Evolutionary conservation across 1,140 invertebrate genomes (phyloP), one percentile per base, ranked within the genome.

Genomic region (Phthorimaea operculella): DNA sequence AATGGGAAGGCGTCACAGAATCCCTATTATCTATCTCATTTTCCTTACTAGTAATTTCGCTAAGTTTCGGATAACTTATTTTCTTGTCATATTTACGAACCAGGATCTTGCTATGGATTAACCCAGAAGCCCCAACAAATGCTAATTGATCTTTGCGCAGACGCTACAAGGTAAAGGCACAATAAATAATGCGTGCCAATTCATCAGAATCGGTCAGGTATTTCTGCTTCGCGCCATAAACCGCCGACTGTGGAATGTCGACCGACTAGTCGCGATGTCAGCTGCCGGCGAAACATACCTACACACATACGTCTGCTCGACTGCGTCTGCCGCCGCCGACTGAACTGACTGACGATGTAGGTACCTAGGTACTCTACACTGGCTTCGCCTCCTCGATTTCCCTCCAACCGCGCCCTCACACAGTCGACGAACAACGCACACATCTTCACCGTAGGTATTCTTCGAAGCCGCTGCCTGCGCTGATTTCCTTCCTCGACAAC

Each of bases 141-240:
- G 36, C 36, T 39, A 39, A 39, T 39, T 39, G n/a, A 5, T n/a
- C 36, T 39, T 12, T 39, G 54, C 47, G 55, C 57, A 66, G 62
- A 66, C 65, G 64, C 50, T 62, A 42, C 44, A 17, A 70, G 71
- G 21, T 28, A 28, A 28, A 28, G 2, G 21, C 21, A 28, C 21
- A 28, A 28, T 73, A 74, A 80, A 80, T 76, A 79, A 82, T 71
- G 67, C 62, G 52, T 58, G 60, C 60, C 66, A 78, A 78, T 80
- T 75, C 74, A 76, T 83, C 70, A 78, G 67, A 74, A 78, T 59
- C 62, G 70, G 66, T 67, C 60, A 74, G 75, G 77, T 72, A 82
- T 83, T 82, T 75, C 61, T 73, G 70, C 66, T 74, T 79, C 72
- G 76, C 74, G 72, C 79, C 76, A 77, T 82, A 81, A 83, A 64